These are phyloP conservation scores for Notospermus geniculatus DNA, from an alignment of 1,140 invertebrate genomes.

Conservation along the genomic window DNA sequence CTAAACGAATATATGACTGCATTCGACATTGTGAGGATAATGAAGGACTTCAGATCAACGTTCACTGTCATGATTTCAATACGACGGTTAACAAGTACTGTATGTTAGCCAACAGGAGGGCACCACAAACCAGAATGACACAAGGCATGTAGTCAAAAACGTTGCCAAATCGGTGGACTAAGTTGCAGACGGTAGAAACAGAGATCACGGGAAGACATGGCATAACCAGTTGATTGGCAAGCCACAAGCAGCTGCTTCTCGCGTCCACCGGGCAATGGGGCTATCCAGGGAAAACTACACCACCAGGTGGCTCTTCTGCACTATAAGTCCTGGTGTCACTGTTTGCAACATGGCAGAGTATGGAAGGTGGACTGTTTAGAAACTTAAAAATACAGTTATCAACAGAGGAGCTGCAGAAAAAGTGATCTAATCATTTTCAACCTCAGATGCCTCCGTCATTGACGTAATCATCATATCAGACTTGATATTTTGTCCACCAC, in stretches of 20 bases:
- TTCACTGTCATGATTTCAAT: conserved; percentile 7
- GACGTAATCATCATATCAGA: too few species aligned
- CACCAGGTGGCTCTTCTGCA: too few species aligned
- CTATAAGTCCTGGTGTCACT: too few species aligned
- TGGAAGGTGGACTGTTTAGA: too few species aligned
- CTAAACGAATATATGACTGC: conserved; percentile 3
- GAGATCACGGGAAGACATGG: conserved; percentile 5
- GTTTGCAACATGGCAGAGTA: too few species aligned
- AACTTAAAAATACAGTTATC: too few species aligned
- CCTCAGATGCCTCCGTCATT: too few species aligned
- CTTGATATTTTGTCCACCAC: too few species aligned
- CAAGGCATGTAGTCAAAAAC: neutral
- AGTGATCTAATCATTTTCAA: too few species aligned
- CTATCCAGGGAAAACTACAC: too few species aligned
- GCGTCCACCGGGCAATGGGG: conserved; percentile 2
- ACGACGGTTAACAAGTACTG: neutral
- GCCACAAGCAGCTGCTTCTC: neutral
- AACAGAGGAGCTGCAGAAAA: too few species aligned
- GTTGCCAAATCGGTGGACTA: neutral
- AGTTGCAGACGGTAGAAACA: neutral
- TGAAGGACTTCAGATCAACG: neutral
- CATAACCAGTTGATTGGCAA: neutral
- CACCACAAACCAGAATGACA: conserved; percentile 4
- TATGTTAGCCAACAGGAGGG: neutral
- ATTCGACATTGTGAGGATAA: neutral